phyloP scores from a whole-genome alignment of 2,888 invertebrate genomes.

The Leucozona laternaria region DNA sequence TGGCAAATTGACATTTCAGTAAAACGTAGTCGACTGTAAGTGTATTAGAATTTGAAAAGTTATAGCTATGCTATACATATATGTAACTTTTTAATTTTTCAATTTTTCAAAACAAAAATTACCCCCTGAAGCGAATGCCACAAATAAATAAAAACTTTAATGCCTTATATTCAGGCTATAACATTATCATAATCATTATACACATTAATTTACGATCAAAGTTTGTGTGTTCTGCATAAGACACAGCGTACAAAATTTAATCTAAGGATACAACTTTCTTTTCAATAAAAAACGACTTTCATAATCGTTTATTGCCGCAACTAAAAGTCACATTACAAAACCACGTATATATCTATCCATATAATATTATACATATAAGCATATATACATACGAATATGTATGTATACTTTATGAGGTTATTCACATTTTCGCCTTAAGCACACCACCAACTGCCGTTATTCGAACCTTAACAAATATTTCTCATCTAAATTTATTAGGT shows the following conservation, averaged over 20 bases:
- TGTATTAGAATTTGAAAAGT: background rate
- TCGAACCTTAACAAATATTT: slow-evolving; percentile 40
- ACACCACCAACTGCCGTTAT: slow-evolving; percentile 32
- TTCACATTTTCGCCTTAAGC: slow-evolving; percentile 29
- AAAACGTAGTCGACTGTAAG: background rate
- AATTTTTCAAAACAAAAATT: background rate
- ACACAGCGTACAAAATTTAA: slow-evolving; percentile 20
- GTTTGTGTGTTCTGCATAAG: background rate
- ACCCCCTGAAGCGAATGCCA: background rate
- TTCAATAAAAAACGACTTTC: slow-evolving; percentile 52
- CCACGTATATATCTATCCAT: background rate
- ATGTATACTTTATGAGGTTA: slow-evolving; percentile 10
- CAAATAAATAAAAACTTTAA: slow-evolving; percentile 16
- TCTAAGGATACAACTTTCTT: slow-evolving; percentile 40
- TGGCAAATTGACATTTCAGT: too few species aligned
- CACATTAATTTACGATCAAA: slow-evolving; percentile 26
- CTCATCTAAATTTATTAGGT: slow-evolving; percentile 63
- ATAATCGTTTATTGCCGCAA: slow-evolving; percentile 29
- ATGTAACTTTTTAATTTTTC: background rate
- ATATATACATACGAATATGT: too few species aligned
- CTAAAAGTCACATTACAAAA: slow-evolving; percentile 30
- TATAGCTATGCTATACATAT: too few species aligned
- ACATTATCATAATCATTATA: slow-evolving; percentile 5
- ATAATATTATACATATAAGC: too few species aligned
- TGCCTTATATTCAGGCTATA: slow-evolving; percentile 15